Percentiles rank a stretch among this genome's conserved stretches.
phyloP scores from a whole-genome alignment of 2,888 invertebrate genomes.

The Chalcis sispes region DNA sequence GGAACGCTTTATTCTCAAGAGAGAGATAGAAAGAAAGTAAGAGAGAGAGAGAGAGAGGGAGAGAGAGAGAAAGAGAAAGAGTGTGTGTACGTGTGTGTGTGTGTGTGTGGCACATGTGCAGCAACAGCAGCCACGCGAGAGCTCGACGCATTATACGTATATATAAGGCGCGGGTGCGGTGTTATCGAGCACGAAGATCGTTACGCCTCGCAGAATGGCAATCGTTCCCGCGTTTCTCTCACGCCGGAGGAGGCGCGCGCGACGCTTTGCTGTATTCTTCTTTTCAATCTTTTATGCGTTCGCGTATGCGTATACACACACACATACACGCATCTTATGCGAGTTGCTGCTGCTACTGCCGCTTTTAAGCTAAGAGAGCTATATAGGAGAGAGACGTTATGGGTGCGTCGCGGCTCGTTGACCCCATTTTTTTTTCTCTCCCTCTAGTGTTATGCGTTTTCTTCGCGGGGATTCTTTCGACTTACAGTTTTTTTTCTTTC shows the following conservation, averaged over 20 bases:
- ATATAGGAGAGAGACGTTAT: neutral
- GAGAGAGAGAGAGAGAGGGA: no score
- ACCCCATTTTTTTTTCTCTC: neutral
- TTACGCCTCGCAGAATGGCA: conserved; percentile 46
- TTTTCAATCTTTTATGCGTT: no score
- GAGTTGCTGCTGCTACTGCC: no score
- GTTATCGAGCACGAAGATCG: conserved; percentile 38
- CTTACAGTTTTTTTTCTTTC: no score
- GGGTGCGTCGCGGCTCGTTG: conserved; percentile 2
- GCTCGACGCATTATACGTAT: neutral
- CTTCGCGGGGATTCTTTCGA: no score
- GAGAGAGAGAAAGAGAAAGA: no score
- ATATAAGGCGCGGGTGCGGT: neutral
- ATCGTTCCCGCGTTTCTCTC: conserved; percentile 19
- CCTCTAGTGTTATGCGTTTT: no score
- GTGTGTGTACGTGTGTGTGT: conserved; percentile 7
- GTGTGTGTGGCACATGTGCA: neutral
- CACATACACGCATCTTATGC: no score
- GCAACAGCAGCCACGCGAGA: no score
- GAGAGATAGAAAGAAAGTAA: no score
- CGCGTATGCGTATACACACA: no score
- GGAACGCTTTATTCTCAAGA: conserved; percentile 18
- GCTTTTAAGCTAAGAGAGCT: no score
- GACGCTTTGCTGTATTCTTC: neutral
- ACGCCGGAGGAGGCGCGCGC: neutral